Evolutionary conservation across 2,113 vertebrate genomes (phyloP).

Genomic region (Zonotrichia leucophrys): DNA sequence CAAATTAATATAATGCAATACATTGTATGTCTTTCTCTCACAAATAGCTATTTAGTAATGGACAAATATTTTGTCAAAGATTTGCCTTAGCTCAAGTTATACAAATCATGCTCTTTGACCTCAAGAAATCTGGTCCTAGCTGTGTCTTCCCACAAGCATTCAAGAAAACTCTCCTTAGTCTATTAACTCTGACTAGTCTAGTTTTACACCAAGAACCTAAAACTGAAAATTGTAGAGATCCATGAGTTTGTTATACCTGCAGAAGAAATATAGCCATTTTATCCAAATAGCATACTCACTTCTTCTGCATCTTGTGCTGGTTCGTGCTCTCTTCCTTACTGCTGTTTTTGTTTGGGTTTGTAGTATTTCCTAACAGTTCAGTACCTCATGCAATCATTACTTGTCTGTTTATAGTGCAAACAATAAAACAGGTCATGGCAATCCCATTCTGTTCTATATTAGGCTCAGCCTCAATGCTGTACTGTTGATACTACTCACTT

Average conservation of each 20-base stretch:
- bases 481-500: not conserved
- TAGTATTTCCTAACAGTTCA: not conserved
- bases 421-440: not conserved
- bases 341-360: not conserved
- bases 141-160: not conserved
- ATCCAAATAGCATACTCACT: not conserved
- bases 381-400: not conserved
- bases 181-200: not conserved
- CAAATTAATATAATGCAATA: not conserved
- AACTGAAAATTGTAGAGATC: not conserved
- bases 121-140: not conserved
- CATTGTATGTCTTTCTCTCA: not conserved
- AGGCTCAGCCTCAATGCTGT: not conserved
- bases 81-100: not conserved
- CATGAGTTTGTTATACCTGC: not conserved
- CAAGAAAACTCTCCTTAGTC: not conserved
- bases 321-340: not conserved
- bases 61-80: not conserved
- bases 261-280: not conserved
- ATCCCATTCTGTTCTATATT: not conserved
- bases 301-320: not conserved
- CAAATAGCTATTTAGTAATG: not conserved
- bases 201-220: not conserved
- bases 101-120: not conserved
- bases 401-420: not conserved